A percentile compares a stretch with the other conserved stretches of the same genome.
Conservation (phyloP, 2,797 vertebrate genomes). For the Poeciliopsis infans region DNA sequence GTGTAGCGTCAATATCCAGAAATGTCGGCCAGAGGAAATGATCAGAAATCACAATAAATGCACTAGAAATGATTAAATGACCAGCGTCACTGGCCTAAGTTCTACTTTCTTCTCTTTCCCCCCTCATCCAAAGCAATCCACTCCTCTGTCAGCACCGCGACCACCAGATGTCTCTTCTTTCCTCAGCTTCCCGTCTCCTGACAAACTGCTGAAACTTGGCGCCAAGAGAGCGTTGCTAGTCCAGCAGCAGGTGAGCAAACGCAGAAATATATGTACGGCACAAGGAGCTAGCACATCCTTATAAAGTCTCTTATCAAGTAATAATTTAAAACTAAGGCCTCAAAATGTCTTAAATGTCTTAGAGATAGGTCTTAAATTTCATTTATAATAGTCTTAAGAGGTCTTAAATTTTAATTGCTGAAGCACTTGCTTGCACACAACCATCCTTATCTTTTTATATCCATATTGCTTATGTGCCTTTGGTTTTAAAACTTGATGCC, state of each 20-base stretch:
- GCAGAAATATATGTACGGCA: not conserved
- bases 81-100: not conserved
- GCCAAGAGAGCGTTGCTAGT: constrained; percentile 87
- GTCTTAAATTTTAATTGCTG: no score
- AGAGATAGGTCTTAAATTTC: no score
- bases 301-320: no score
- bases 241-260: constrained; percentile 86
- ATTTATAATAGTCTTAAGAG: no score
- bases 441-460: not conserved
- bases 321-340: no score
- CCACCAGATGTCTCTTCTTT: constrained; percentile 88
- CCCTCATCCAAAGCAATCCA: constrained; percentile 77
- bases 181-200: constrained; percentile 92
- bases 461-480: not conserved
- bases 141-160: constrained; percentile 77
- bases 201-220: constrained; percentile 91
- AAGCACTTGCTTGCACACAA: not conserved
- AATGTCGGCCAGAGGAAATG: not conserved
- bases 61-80: not conserved
- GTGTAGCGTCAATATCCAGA: not conserved
- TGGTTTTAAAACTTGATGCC: not conserved
- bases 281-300: no score
- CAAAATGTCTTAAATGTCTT: no score
- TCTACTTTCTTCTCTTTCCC: not conserved
- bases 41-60: not conserved